phyloP scores from a whole-genome alignment of 2,113 vertebrate genomes.

The Motacilla tschutschensis region DNA sequence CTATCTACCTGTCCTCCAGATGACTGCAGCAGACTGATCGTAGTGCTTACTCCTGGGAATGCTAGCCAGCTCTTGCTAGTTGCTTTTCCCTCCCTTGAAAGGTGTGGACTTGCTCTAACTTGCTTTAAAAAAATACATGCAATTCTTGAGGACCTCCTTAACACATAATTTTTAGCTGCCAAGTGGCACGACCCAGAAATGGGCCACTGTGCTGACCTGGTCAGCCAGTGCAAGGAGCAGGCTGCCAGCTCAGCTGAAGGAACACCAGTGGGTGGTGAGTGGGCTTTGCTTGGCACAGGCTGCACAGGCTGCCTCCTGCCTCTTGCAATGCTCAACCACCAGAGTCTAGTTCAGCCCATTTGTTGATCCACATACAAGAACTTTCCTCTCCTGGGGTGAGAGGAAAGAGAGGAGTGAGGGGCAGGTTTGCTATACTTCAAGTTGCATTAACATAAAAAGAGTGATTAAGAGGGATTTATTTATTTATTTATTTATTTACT shows the following conservation, averaged over 20 bases:
- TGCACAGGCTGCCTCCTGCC: not conserved
- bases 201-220: not conserved
- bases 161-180: not conserved
- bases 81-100: not conserved
- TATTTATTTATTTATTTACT: not conserved
- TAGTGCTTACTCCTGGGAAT: not conserved
- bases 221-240: not conserved
- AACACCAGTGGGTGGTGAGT: not conserved
- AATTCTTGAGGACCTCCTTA: not conserved
- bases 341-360: not conserved
- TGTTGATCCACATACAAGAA: not conserved
- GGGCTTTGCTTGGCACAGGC: not conserved
- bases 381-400: not conserved
- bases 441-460: not conserved
- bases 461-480: accelerated
- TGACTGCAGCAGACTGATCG: not conserved
- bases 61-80: not conserved
- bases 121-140: not conserved
- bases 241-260: not conserved
- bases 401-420: accelerated
- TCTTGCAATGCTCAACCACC: not conserved
- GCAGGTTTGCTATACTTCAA: not conserved
- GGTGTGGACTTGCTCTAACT: not conserved
- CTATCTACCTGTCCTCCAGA: not conserved
- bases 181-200: not conserved